Percentiles rank a stretch among this genome's conserved stretches.
Conservation (phyloP, 2,888 invertebrate species). For the Drosophila bunnanda region DNA sequence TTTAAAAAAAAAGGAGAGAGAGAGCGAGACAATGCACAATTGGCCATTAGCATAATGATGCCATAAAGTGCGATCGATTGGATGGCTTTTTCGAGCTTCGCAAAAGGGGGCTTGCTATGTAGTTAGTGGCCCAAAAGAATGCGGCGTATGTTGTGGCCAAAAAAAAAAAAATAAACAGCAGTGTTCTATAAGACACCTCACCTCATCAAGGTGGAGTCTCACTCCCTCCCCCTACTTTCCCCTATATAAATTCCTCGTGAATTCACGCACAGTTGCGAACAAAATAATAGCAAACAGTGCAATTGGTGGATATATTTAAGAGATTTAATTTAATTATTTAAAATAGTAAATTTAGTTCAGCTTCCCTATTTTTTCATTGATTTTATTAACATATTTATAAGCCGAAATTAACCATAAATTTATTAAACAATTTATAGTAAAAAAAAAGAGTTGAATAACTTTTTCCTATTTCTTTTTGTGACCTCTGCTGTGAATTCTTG, state of each 20-base stretch:
- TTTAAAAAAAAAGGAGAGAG: too few relatives aligned
- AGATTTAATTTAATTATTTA: neutral
- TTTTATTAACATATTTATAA: neutral
- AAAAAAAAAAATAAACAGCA: conserved; percentile 23
- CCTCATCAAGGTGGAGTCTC: conserved; percentile 22
- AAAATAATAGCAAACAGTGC: neutral
- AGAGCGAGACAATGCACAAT: conserved; percentile 63
- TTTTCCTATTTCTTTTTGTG: neutral
- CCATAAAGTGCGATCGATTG: conserved; percentile 59
- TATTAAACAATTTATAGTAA: neutral
- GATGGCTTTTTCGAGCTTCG: conserved; percentile 13
- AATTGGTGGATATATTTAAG: too few relatives aligned
- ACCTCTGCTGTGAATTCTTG: neutral
- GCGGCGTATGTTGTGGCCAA: conserved; percentile 52
- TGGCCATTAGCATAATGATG: conserved; percentile 77
- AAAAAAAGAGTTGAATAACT: too few relatives aligned
- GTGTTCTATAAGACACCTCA: conserved; percentile 26
- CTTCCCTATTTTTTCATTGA: too few relatives aligned
- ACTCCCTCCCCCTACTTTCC: neutral
- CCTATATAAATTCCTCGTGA: neutral
- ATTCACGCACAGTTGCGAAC: neutral
- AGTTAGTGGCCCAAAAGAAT: conserved; percentile 60
- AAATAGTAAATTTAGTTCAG: fast-evolving
- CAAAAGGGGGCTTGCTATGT: conserved; percentile 5
- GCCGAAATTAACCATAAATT: neutral